Evolutionary conservation across 1,140 invertebrate genomes (phyloP).

Genomic region (Lethrus apterus): DNA sequence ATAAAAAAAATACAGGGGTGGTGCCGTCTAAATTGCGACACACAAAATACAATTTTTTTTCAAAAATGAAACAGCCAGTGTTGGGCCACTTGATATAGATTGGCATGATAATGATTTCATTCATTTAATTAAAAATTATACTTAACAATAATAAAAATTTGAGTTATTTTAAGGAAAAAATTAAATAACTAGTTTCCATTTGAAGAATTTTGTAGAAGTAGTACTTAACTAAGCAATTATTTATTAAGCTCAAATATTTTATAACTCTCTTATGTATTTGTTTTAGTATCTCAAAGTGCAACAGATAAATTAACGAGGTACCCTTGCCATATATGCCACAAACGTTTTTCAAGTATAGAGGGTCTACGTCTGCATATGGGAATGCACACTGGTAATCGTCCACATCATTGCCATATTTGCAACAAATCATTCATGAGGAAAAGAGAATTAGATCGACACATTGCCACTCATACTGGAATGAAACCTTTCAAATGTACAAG

Average conservation of each 20-base stretch:
- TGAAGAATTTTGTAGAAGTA: no score
- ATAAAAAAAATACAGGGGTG: no score
- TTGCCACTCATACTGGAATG: constrained; percentile 51
- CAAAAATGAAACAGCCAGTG: no score
- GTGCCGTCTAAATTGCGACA: no score
- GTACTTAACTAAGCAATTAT: no score
- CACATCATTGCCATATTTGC: constrained; percentile 50
- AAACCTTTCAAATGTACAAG: constrained; percentile 53
- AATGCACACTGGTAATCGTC: constrained; percentile 26
- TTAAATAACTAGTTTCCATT: not conserved
- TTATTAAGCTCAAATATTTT: no score
- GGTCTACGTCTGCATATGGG: constrained; percentile 31
- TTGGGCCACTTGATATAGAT: no score
- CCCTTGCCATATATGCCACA: constrained; percentile 47
- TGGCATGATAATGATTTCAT: no score
- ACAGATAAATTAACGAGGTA: constrained; percentile 16
- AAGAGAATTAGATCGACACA: constrained; percentile 56
- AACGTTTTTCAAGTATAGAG: constrained; percentile 44
- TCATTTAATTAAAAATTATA: no score
- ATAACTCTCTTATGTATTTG: constrained; percentile 1
- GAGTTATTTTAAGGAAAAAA: no score
- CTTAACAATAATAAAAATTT: no score
- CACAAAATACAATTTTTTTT: no score
- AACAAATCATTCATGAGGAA: constrained; percentile 56
- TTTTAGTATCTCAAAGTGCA: not conserved